These are phyloP conservation scores for Oncorhynchus clarkii DNA, from an alignment of 2,113 vertebrate species.

Conservation along the genomic window DNA sequence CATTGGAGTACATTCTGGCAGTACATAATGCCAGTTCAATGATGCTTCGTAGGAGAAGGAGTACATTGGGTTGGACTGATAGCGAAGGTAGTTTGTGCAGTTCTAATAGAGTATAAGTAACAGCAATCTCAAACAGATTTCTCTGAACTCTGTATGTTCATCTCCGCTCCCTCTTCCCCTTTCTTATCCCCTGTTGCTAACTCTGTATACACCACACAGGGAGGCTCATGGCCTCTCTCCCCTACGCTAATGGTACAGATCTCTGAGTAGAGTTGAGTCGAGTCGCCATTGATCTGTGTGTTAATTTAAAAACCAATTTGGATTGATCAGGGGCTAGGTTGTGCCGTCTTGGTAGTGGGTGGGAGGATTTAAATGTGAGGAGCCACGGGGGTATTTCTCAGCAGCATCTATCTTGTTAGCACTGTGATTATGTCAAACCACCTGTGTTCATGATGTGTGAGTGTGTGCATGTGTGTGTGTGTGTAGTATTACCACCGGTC, in stretches of 20 bases:
- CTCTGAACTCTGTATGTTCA: neutral
- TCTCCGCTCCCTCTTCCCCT: neutral
- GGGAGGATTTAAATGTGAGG: too few species aligned
- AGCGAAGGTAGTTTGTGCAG: too few species aligned
- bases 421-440: conserved; percentile 10
- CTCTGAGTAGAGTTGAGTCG: neutral
- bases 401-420: neutral
- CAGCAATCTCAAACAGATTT: too few species aligned
- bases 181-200: neutral
- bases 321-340: neutral
- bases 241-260: neutral
- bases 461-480: neutral
- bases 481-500: conserved; percentile 80
- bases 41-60: too few species aligned
- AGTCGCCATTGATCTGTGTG: neutral
- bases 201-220: neutral
- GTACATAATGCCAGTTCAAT: too few species aligned
- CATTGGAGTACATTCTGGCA: too few species aligned
- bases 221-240: neutral
- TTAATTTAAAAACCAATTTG: neutral
- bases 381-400: neutral
- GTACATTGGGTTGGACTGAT: too few species aligned
- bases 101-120: too few species aligned
- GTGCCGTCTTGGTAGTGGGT: neutral
- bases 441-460: neutral